Conservation (phyloP, 2,888 invertebrate genomes). For the Heliothis peltigera region DNA sequence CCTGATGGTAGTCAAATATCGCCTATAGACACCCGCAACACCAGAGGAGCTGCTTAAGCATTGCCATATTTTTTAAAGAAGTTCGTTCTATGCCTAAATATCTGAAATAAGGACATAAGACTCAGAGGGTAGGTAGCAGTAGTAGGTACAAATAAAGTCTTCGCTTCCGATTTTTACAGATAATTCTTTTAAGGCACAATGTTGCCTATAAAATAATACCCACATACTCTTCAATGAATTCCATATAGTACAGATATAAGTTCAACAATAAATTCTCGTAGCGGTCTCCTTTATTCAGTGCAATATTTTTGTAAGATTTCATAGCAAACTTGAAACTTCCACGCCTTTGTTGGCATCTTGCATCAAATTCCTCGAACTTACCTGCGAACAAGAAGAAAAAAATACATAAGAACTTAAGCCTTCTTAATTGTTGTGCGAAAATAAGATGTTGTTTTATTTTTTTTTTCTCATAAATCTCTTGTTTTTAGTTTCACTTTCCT, state of each 20-base stretch:
- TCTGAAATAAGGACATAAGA: no score
- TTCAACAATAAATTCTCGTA: not conserved
- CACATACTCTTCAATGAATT: not conserved
- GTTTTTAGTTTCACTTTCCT: slow-evolving; percentile 19
- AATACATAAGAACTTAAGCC: slow-evolving; percentile 33
- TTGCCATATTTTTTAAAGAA: no score
- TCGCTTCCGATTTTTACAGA: not conserved
- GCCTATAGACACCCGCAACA: no score
- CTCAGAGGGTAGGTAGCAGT: no score
- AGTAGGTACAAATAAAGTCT: no score
- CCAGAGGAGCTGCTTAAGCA: no score
- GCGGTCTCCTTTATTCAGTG: no score
- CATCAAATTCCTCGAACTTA: slow-evolving; percentile 43
- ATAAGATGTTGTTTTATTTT: slow-evolving; percentile 20
- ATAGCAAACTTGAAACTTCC: slow-evolving; percentile 5
- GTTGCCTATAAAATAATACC: not conserved
- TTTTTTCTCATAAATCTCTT: slow-evolving; percentile 23
- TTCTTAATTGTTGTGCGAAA: slow-evolving; percentile 33
- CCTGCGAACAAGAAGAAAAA: slow-evolving; percentile 47
- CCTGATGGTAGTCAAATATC: no score
- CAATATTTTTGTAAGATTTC: slow-evolving; percentile 12
- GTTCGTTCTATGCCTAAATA: no score
- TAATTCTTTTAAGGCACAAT: not conserved
- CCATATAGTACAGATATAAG: not conserved
- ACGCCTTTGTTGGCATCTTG: slow-evolving; percentile 18